phyloP scores from a whole-genome alignment of 2,113 vertebrate genomes.

The Jaculus jaculus region DNA sequence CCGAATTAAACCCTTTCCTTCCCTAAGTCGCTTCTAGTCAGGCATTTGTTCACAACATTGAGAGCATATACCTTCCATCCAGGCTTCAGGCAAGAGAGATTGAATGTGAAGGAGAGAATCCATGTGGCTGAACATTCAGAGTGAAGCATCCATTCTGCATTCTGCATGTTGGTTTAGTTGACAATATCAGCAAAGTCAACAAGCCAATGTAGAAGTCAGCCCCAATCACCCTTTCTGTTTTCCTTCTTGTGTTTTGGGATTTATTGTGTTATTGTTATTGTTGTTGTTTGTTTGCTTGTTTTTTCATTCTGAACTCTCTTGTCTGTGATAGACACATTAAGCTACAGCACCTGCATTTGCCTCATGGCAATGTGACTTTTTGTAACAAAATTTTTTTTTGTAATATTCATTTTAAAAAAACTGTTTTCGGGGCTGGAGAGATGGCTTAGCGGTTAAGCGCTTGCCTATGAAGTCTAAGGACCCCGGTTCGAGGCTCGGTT shows the following conservation, averaged over 20 bases:
- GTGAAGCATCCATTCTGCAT: neutral
- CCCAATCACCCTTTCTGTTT: neutral
- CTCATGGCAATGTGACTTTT: constrained; percentile 18
- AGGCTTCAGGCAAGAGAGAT: neutral
- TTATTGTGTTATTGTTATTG: too few relatives aligned
- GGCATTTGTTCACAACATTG: too few relatives aligned
- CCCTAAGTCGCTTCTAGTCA: too few relatives aligned
- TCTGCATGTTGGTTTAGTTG: neutral
- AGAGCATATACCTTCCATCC: too few relatives aligned
- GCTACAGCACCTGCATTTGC: constrained; percentile 47
- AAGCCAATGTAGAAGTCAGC: neutral
- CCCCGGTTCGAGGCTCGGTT: too few relatives aligned
- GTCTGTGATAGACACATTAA: constrained; percentile 7
- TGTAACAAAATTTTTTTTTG: constrained; percentile 21
- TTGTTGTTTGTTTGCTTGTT: neutral
- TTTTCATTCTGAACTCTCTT: neutral
- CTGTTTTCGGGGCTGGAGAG: too few relatives aligned
- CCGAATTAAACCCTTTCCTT: too few relatives aligned
- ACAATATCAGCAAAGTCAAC: neutral
- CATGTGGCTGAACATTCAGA: neutral
- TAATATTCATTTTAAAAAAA: constrained; percentile 42
- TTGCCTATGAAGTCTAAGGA: too few relatives aligned
- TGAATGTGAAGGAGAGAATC: neutral
- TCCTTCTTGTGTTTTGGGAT: neutral
- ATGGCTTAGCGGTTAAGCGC: too few relatives aligned